Base-by-base conservation (phyloP, 30 jellyfish, hydroid and myxozoan species). In the Turritopsis rubra region DNA sequence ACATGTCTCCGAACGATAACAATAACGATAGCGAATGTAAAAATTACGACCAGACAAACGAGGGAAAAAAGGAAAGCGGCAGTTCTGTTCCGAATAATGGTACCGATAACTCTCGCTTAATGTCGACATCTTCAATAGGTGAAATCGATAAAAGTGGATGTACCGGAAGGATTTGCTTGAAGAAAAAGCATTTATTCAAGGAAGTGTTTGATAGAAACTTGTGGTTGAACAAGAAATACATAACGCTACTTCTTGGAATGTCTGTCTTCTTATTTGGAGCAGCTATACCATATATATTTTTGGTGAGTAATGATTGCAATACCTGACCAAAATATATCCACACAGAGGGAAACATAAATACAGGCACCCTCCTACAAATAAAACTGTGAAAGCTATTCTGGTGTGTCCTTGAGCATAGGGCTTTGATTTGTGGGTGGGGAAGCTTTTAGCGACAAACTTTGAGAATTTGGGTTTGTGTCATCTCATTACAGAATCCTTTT, bases 221-320 rank as follows among this genome's bases (percentile, higher is more conserved):
- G 53, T 74, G 82, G 82, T 0, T 22, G 16, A 74, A 74, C 71
- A 26, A n/a, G 21, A 29, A 26, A 26, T 74, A 23, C 82, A 29
- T 74, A 23, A 74, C 23, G 0, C 41, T 23, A n/a, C n/a, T 74
- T 9, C 16, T 29, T 74, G 82, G 82, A 23, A 29, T 74, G 7
- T 74, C 82, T 9, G 60, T 29, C 18, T 74, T 23, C 21, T n/a
- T 74, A 0, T 74, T 74, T 23, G 82, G 82, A 74, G 53, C 53
- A 7, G 28, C 41, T 41, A 74, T 74, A 13, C 82, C 82, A n/a
- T 74, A 16, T 23, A 41, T 74, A n/a, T 74, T 74, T 74, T 0
- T 74, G 82, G 82, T 74, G 60, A 29, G 82, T 74, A 68, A 23
- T 0, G 0, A 21, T 60, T 60, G 18, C n/a, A n/a, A n/a, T n/a